Evolutionary conservation across 2,888 invertebrate genomes (phyloP), one percentile per base, ranked within the genome.

Genomic region (Neoaliturus tenellus): DNA sequence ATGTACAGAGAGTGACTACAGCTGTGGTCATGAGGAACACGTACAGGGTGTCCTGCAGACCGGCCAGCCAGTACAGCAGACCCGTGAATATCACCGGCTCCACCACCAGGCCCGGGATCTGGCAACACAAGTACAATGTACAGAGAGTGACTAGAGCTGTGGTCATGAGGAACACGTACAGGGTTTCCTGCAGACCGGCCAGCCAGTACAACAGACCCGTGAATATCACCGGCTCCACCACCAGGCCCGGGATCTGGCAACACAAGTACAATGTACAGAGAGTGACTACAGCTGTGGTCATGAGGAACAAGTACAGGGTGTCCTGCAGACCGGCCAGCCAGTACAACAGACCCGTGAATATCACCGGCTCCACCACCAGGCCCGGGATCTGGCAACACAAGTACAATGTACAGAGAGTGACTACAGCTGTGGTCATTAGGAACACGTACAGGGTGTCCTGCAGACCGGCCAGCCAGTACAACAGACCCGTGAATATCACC

Each of bases 391-490:
- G 69, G 5, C 5, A 25, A 20, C 20, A n/a, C 17, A 17, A 12
- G 20, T n/a, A n/a, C 10, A n/a, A 12, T n/a, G 97, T 95, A 69
- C 96, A 96, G 87, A 97, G 90, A 85, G 95, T 93, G n/a, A 95
- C 92, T 25, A 95, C 91, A 84, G 95, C 90, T 35, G 94, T 91
- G 0, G 96, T 96, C 88, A 95, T 92, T 0, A 93, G 90, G 89
- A 96, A 95, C 8, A 96, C 95, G 89, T 94, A 94, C 14, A 93
- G 85, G 0, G 94, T 93, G 73, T 92, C 90, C 73, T 95, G 91
- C 10, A 97, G 91, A n/a, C 97, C 98, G 6, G 96, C 94, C 88
- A 98, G 92, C 95, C 96, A 97, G 91, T 98, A 98, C 83, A 96
- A 93, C 88, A 98, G 94, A 71, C 94, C 90, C 0, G 95, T 94